phyloP scores from a whole-genome alignment of 1,140 invertebrate species.

The Atopsyche davidsoni region DNA sequence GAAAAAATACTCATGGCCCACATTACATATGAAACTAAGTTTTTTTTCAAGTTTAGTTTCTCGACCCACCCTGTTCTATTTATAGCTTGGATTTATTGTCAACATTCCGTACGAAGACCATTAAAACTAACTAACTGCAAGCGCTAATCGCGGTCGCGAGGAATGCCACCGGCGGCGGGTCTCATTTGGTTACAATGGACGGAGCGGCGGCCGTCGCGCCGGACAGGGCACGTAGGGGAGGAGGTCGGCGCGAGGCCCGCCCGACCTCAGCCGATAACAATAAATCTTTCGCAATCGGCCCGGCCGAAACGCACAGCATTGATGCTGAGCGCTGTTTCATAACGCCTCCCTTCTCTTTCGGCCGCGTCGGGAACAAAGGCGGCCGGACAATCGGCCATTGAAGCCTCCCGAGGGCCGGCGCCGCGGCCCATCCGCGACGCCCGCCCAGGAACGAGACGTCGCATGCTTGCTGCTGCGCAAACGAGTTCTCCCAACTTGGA shows the following conservation, averaged over 20 bases:
- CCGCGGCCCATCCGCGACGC: not conserved
- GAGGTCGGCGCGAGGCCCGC: constrained; percentile 1
- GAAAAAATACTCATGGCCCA: too few relatives aligned
- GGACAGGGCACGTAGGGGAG: constrained; percentile 2
- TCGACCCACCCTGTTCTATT: too few relatives aligned
- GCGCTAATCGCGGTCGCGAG: not conserved
- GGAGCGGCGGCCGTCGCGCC: constrained; percentile 1
- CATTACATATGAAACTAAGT: too few relatives aligned
- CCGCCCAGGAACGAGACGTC: too few relatives aligned
- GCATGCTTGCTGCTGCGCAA: too few relatives aligned
- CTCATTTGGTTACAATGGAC: constrained; percentile 6
- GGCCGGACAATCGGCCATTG: constrained; percentile 1
- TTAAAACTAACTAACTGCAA: too few relatives aligned
- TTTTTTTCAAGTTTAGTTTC: too few relatives aligned
- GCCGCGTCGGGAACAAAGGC: constrained; percentile 7
- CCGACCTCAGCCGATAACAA: constrained; percentile 15
- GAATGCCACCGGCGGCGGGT: not conserved
- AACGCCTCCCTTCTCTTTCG: constrained; percentile 14
- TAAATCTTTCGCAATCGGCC: constrained; percentile 23
- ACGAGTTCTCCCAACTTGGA: too few relatives aligned
- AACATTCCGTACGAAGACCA: too few relatives aligned
- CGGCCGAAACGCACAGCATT: constrained; percentile 16
- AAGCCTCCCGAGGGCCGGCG: constrained; percentile 1
- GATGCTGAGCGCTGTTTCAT: constrained; percentile 16
- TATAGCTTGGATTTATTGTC: too few relatives aligned